phyloP scores from a whole-genome alignment of 1,140 invertebrate species.

The Grapholita molesta region DNA sequence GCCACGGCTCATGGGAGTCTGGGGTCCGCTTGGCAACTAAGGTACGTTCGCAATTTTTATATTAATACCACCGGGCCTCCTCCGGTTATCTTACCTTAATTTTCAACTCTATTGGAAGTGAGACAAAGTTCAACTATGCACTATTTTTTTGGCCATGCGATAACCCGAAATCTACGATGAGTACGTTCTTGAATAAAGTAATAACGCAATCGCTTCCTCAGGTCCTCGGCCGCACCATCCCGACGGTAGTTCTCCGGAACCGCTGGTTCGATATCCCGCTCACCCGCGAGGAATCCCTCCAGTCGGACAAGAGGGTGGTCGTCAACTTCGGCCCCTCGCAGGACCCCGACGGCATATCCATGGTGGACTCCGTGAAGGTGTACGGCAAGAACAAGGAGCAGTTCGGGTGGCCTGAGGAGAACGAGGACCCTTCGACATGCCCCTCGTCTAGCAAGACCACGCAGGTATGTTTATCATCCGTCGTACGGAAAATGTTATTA shows the following conservation, averaged over 20 bases:
- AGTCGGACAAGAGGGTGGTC: conserved; percentile 94
- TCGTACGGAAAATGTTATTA: neutral
- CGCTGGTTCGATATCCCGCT: conserved; percentile 98
- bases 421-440: conserved; percentile 87
- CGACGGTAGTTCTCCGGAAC: conserved; percentile 86
- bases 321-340: conserved; percentile 95
- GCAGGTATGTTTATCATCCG: conserved; percentile 57
- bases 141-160: too few species aligned
- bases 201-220: conserved; percentile 46
- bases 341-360: conserved; percentile 92
- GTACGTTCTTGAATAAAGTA: too few species aligned
- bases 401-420: conserved; percentile 98
- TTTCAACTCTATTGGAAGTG: too few species aligned
- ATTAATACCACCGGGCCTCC: too few species aligned
- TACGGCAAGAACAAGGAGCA: conserved; percentile 97
- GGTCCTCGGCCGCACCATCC: conserved; percentile 90
- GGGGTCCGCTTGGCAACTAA: too few species aligned
- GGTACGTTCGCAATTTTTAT: too few species aligned
- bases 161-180: too few species aligned
- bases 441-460: conserved; percentile 75
- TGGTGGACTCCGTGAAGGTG: conserved; percentile 95
- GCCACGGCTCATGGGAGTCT: too few species aligned
- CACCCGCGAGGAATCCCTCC: conserved; percentile 95
- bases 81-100: too few species aligned
- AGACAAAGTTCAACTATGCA: too few species aligned